Evolutionary conservation across 2,888 invertebrate species (phyloP).

Genomic region (Augiades crinisus): DNA sequence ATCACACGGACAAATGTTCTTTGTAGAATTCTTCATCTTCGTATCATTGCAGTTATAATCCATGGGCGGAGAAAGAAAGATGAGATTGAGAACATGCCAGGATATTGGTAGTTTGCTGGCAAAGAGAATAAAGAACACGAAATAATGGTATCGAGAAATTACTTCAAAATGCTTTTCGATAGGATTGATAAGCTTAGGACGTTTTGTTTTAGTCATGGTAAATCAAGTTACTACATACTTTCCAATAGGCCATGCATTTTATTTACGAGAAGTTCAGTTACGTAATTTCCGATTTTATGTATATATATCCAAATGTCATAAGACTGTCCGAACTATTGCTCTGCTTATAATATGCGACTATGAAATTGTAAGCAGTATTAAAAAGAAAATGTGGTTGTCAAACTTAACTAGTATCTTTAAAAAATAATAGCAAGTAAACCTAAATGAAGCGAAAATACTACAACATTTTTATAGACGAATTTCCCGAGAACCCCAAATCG

Average conservation of each 20-base stretch:
- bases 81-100: conserved; percentile 59
- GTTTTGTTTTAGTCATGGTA: conserved; percentile 32
- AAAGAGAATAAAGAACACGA: conserved; percentile 49
- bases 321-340: no score
- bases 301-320: no score
- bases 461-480: conserved; percentile 4
- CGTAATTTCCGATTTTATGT: no score
- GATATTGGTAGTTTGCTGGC: conserved; percentile 50
- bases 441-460: background rate
- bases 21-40: conserved; percentile 24
- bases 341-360: no score
- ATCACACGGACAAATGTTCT: conserved; percentile 52
- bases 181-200: conserved; percentile 44
- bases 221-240: background rate
- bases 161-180: conserved; percentile 52
- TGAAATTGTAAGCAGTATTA: background rate
- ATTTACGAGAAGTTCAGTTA: no score
- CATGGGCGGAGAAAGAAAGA: conserved; percentile 61
- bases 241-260: conserved; percentile 1
- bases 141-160: conserved; percentile 53
- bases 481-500: conserved; percentile 9
- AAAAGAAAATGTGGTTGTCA: background rate
- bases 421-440: background rate
- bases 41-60: conserved; percentile 43
- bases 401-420: conserved; percentile 8